A percentile compares a stretch with the other conserved stretches of the same genome.
phyloP scores from a whole-genome alignment of 2,888 invertebrate species.

The Chorisops tibialis region DNA sequence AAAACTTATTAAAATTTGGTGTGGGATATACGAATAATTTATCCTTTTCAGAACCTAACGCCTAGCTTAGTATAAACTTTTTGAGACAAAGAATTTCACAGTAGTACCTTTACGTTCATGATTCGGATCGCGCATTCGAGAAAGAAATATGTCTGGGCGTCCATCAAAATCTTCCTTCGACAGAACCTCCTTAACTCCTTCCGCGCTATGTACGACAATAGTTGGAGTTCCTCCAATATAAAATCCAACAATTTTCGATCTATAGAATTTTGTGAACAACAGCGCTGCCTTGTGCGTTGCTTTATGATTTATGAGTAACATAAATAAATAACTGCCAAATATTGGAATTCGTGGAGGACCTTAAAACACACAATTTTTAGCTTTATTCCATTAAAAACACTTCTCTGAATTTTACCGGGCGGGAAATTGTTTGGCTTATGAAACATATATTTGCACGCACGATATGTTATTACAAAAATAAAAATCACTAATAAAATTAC shows the following conservation, averaged over 20 bases:
- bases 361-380: conserved; percentile 39
- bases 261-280: conserved; percentile 57
- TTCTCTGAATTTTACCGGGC: background rate
- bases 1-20: too few relatives aligned
- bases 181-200: conserved; percentile 58
- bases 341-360: conserved; percentile 62
- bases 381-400: too few relatives aligned
- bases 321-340: conserved; percentile 59
- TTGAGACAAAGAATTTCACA: too few relatives aligned
- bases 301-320: conserved; percentile 53
- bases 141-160: conserved; percentile 54
- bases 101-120: conserved; percentile 43
- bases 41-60: too few relatives aligned
- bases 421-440: background rate
- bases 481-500: background rate
- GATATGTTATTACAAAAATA: background rate
- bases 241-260: conserved; percentile 60
- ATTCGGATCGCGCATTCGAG: conserved; percentile 54
- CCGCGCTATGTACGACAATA: conserved; percentile 56
- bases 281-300: conserved; percentile 55
- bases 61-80: too few relatives aligned
- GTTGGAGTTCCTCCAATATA: conserved; percentile 55
- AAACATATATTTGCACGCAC: background rate
- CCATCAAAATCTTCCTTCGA: conserved; percentile 63
- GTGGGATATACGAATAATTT: too few relatives aligned